Conservation (phyloP, 2,797 vertebrate genomes). For the Okamejei kenojei region DNA sequence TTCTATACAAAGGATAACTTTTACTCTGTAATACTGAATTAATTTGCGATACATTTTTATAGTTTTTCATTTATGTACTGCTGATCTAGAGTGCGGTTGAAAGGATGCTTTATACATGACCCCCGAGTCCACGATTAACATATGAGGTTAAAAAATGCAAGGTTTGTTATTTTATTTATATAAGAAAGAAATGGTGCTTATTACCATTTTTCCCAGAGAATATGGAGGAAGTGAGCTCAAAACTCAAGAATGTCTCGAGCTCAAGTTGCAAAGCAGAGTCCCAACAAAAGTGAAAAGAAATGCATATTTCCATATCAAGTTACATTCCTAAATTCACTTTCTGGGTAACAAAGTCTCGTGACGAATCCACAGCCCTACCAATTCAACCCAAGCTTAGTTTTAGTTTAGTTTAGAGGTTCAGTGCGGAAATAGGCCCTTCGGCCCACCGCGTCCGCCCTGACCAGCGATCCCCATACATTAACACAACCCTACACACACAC, state of each 20-base stretch:
- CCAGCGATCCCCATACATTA: too few species aligned
- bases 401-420: too few species aligned
- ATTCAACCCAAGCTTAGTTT: not conserved
- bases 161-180: constrained; percentile 13
- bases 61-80: too few species aligned
- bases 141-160: constrained; percentile 4
- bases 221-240: constrained; percentile 29
- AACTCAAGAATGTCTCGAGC: constrained; percentile 20
- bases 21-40: not conserved
- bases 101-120: not conserved
- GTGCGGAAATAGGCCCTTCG: too few species aligned
- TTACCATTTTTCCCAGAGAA: not conserved
- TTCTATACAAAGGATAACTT: not conserved
- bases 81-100: not conserved
- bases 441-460: too few species aligned
- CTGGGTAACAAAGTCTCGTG: constrained; percentile 5
- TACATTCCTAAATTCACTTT: constrained; percentile 23
- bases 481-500: too few species aligned
- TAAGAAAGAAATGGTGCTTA: constrained; percentile 13
- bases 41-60: not conserved
- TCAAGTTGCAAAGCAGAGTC: not conserved
- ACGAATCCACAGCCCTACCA: not conserved
- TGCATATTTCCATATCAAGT: not conserved
- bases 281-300: not conserved
- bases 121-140: not conserved